A percentile compares a stretch with the other conserved stretches of the same genome.
Evolutionary conservation across 2,888 invertebrate species (phyloP).

Genomic region (Pinctada fucata): DNA sequence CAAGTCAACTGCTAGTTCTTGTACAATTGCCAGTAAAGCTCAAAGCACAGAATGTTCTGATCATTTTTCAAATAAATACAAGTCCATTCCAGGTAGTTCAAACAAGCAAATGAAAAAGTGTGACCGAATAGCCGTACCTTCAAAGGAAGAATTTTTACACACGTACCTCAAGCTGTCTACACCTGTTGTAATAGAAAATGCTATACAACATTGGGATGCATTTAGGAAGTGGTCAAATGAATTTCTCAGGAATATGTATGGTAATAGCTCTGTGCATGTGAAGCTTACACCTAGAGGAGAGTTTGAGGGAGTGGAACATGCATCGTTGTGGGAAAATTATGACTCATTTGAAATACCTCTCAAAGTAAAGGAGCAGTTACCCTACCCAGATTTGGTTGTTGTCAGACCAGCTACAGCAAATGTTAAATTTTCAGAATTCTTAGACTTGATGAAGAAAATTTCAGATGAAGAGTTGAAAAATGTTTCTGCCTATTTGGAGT

Average conservation of each 20-base stretch:
- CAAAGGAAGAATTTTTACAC: slow-evolving; percentile 63
- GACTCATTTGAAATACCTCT: slow-evolving; percentile 65
- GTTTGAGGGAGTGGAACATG: slow-evolving; percentile 73
- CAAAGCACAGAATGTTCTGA: neutral
- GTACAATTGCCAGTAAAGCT: neutral
- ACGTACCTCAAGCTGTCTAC: slow-evolving; percentile 67
- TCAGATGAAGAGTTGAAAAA: slow-evolving; percentile 54
- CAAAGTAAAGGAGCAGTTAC: slow-evolving; percentile 60
- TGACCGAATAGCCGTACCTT: slow-evolving; percentile 55
- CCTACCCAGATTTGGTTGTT: slow-evolving; percentile 72
- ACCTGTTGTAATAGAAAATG: slow-evolving; percentile 71
- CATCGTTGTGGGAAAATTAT: slow-evolving; percentile 66
- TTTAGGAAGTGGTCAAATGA: slow-evolving; percentile 69
- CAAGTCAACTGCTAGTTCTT: neutral
- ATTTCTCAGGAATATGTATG: slow-evolving; percentile 62
- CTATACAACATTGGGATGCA: slow-evolving; percentile 66
- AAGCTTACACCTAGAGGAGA: slow-evolving; percentile 71
- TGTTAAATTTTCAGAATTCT: slow-evolving; percentile 70
- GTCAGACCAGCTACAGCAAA: slow-evolving; percentile 72
- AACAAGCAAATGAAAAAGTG: slow-evolving; percentile 48
- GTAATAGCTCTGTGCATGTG: slow-evolving; percentile 64
- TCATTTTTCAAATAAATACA: too few species aligned
- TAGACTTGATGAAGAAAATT: slow-evolving; percentile 66
- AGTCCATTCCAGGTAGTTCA: neutral
- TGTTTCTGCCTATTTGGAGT: slow-evolving; percentile 74